Conservation (phyloP, 2,113 vertebrate species). For the Syngnathoides biaculeatus region DNA sequence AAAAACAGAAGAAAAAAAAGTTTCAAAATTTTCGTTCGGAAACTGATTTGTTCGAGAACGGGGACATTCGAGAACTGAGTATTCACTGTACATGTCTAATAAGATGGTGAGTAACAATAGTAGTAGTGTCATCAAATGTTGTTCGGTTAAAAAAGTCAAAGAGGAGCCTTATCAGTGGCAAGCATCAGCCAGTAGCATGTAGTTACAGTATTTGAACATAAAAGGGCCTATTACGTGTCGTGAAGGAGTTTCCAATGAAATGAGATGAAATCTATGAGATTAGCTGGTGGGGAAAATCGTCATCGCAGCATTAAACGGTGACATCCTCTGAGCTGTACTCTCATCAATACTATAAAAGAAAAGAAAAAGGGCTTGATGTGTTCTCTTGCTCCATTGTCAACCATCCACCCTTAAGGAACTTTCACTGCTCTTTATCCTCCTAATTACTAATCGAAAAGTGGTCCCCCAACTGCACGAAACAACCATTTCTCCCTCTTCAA, state of each 20-base stretch:
- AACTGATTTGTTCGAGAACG: too few species aligned
- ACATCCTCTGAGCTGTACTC: conserved; percentile 50
- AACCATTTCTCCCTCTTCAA: conserved; percentile 11
- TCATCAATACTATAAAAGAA: conserved; percentile 57
- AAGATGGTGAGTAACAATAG: neutral
- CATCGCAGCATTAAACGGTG: conserved; percentile 39
- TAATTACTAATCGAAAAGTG: conserved; percentile 24
- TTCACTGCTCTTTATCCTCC: conserved; percentile 14
- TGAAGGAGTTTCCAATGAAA: conserved; percentile 32
- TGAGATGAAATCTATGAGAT: conserved; percentile 33
- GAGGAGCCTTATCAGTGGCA: conserved; percentile 12
- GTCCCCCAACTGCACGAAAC: neutral
- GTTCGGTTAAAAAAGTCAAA: neutral
- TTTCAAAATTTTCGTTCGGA: too few species aligned
- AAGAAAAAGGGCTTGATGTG: conserved; percentile 46
- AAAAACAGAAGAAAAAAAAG: too few species aligned
- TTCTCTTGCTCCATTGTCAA: conserved; percentile 11
- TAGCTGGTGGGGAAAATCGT: conserved; percentile 27
- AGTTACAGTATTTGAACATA: conserved; percentile 26
- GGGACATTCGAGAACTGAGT: too few species aligned
- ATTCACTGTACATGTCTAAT: neutral
- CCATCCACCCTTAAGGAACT: conserved; percentile 6
- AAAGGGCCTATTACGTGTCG: conserved; percentile 33
- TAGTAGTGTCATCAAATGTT: neutral
- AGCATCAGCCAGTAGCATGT: conserved; percentile 24